These are phyloP conservation scores for Temnothorax ravouxi DNA, from an alignment of 2,888 invertebrate species.

Conservation along the genomic window DNA sequence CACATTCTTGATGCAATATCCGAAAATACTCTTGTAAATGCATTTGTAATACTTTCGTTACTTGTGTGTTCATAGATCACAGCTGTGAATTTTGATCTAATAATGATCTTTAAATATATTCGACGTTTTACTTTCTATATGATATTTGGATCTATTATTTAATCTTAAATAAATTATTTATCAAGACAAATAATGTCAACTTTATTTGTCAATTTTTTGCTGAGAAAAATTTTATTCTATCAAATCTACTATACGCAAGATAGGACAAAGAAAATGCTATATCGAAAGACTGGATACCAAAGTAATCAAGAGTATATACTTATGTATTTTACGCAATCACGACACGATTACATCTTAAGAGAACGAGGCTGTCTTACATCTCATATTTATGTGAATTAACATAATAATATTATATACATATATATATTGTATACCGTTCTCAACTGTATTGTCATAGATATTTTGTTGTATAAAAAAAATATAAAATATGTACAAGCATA, in stretches of 20 bases:
- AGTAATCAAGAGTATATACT: slow-evolving; percentile 76
- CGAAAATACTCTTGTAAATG: slow-evolving; percentile 71
- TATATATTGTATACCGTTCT: slow-evolving; percentile 84
- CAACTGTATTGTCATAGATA: slow-evolving; percentile 85
- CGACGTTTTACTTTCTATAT: neutral
- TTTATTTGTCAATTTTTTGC: slow-evolving; percentile 31
- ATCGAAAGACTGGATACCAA: slow-evolving; percentile 79
- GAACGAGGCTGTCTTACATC: slow-evolving; percentile 80
- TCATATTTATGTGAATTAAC: slow-evolving; percentile 79
- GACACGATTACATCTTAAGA: slow-evolving; percentile 76
- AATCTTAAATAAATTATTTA: slow-evolving; percentile 34
- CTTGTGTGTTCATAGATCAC: slow-evolving; percentile 58
- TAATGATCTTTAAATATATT: neutral
- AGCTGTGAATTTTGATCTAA: slow-evolving; percentile 53
- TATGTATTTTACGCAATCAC: slow-evolving; percentile 81
- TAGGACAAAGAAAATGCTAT: slow-evolving; percentile 61
- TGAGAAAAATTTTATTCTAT: slow-evolving; percentile 48
- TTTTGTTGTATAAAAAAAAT: slow-evolving; percentile 84
- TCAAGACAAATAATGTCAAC: slow-evolving; percentile 44
- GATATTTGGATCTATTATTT: neutral
- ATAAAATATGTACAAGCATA: slow-evolving; percentile 83
- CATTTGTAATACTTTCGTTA: slow-evolving; percentile 62
- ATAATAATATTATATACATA: slow-evolving; percentile 65
- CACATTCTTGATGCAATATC: slow-evolving; percentile 65
- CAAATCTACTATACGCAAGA: slow-evolving; percentile 54